Evolutionary conservation across 2,797 vertebrate genomes (phyloP).

Genomic region (Mastacembelus armatus): DNA sequence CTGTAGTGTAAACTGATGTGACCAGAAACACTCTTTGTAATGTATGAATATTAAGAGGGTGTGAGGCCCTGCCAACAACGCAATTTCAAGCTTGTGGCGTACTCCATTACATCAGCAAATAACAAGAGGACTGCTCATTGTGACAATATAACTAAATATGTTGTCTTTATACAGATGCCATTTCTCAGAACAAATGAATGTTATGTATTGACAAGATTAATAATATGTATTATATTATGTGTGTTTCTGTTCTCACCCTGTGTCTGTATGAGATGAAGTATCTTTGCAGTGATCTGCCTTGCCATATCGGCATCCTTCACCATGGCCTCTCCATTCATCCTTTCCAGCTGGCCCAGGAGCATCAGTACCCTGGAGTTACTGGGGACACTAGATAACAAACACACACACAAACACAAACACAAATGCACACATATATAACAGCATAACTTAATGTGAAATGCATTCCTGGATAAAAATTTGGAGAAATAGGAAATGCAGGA

Average conservation of each 20-base stretch:
- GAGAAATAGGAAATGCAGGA: background rate
- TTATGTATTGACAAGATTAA: no score
- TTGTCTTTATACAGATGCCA: background rate
- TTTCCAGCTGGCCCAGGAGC: constrained; percentile 94
- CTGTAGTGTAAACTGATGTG: background rate
- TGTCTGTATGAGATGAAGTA: constrained; percentile 96
- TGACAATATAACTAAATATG: background rate
- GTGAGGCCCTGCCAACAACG: background rate
- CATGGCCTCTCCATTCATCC: constrained; percentile 86
- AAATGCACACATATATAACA: constrained; percentile 17
- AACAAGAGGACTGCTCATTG: constrained; percentile 1
- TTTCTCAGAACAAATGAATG: no score
- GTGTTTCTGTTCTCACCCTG: constrained; percentile 85
- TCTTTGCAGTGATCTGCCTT: constrained; percentile 92
- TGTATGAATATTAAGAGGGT: background rate
- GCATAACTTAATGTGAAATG: background rate
- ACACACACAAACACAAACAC: constrained; percentile 39
- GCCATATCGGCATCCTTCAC: constrained; percentile 84
- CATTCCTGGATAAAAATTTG: background rate
- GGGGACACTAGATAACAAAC: constrained; percentile 83
- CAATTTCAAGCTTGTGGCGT: background rate
- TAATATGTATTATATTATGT: constrained; percentile 4
- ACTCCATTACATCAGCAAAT: background rate
- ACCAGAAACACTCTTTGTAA: background rate
- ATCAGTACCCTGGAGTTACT: constrained; percentile 90